Base-by-base conservation (phyloP, 1,140 invertebrate genomes). In the Drosophila albomicans region DNA sequence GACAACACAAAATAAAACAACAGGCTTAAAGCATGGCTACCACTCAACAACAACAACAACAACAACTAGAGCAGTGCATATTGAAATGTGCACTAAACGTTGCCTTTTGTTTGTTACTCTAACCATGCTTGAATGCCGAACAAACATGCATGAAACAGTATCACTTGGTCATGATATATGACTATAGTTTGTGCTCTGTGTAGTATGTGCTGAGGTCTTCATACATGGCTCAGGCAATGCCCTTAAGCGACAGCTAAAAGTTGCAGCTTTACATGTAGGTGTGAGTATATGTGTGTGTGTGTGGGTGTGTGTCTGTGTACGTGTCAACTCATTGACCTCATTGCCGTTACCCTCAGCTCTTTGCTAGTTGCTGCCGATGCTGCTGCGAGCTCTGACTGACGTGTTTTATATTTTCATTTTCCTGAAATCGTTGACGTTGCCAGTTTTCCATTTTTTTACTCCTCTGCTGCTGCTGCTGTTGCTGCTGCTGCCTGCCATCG, bases 101-200 rank as follows among this genome's bases (percentile, higher is more conserved):
- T 63, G 66, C 66, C 65, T 28, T 75, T 75, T 75, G 73, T 75
- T 75, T 75, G 73, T 71, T 71, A 59, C 38, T 35, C 58, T 28
- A 28, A 8, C n/a, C 43, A 43, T 51, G 72, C 59, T 54, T 15
- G 70, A 81, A 87, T 73, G 75, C 82, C 48, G 54, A 70, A 46
- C 66, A 78, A 85, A 87, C 75, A 75, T 75, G 78, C 75, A 87
- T 63, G 74, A 82, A 82, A 82, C 70, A 80, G 68, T 80, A 82
- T 84, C 78, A 71, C 66, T 78, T 66, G 78, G 65, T 72, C 54
- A 41, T 62, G 65, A 64, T 30, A 66, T 62, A 57, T 70, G 20
- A 25, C 48, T 51, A 63, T 46, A 11, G 66, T 10, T 32, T 30
- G 11, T 16, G 1, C 10, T 38, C n/a, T 5, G 51, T n/a, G 41